Conservation (phyloP, 2,888 invertebrate species). For the Sepiola atlantica region DNA sequence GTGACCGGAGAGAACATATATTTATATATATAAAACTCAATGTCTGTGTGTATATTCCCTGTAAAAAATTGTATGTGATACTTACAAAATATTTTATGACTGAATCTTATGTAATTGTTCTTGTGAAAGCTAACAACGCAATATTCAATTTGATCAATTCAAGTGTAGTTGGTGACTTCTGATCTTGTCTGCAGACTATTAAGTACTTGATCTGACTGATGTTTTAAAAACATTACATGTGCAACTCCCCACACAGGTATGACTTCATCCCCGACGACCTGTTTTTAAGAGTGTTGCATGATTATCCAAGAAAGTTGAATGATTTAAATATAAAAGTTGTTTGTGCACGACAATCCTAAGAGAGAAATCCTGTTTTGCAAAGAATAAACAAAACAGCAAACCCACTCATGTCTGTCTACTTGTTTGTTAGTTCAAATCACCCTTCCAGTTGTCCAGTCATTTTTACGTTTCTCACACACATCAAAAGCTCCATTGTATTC, state of each 20-base stretch:
- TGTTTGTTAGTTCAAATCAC: background rate
- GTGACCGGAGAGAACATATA: too few relatives aligned
- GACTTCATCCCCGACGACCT: background rate
- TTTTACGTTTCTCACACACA: background rate
- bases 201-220: background rate
- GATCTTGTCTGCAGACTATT: background rate
- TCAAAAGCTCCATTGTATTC: background rate
- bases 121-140: too few relatives aligned
- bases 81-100: too few relatives aligned
- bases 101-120: too few relatives aligned
- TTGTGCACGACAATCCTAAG: background rate
- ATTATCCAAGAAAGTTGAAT: background rate
- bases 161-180: background rate
- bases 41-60: too few relatives aligned
- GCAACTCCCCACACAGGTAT: background rate
- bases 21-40: too few relatives aligned
- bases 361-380: conserved; percentile 9
- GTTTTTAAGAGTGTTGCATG: background rate
- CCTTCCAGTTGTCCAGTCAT: background rate
- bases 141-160: too few relatives aligned
- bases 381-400: background rate
- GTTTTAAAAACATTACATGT: background rate
- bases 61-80: too few relatives aligned
- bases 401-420: background rate
- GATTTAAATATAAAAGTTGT: background rate